Base-by-base conservation (phyloP, 2,888 invertebrate genomes). In the Synergus gifuensis region DNA sequence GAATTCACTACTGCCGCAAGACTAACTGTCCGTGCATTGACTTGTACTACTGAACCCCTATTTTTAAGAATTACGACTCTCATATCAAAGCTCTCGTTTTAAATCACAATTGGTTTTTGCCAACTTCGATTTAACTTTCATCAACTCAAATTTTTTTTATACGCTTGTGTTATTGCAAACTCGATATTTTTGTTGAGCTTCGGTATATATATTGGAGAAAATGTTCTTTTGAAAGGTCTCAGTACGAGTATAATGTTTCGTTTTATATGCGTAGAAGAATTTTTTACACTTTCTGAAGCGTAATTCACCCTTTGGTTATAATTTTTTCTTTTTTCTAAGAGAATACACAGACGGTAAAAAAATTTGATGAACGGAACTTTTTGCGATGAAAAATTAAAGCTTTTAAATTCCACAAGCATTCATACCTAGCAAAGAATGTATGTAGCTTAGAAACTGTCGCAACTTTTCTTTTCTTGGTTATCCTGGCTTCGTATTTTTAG, bases 321-420 rank as follows among this genome's bases (percentile, higher is more conserved):
- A 66, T 16, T 5, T 66, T 18, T 44, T 66, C 42, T 28, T 42
- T 66, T 8, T 12, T 8, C 5, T 28, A 42, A 14, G 11, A 66
- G 42, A 66, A 66, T 46, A 44, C n/a, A 66, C 18, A 44, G 18
- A 44, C 11, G n/a, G 40, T n/a, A 16, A 16, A 42, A 66, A 42
- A 42, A 9, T 66, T n/a, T 66, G 66, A 18, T 66, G 18, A 44
- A 44, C 9, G 44, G 18, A 44, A 66, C 16, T 66, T 42, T 11
- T 4, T 9, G 42, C 42, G 18, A 66, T 66, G 42, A 66, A 66
- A 66, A 66, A 44, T 9, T 66, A 66, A 42, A 44, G 44, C 66
- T 18, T 66, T 42, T 66, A 66, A n/a, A 66, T 42, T 66, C 66
- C 18, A 66, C 18, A 66, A 66, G 66, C 40, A 36, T 36, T 36